Evolutionary conservation across 2,113 vertebrate genomes (phyloP).

Genomic region (Oncorhynchus tshawytscha): DNA sequence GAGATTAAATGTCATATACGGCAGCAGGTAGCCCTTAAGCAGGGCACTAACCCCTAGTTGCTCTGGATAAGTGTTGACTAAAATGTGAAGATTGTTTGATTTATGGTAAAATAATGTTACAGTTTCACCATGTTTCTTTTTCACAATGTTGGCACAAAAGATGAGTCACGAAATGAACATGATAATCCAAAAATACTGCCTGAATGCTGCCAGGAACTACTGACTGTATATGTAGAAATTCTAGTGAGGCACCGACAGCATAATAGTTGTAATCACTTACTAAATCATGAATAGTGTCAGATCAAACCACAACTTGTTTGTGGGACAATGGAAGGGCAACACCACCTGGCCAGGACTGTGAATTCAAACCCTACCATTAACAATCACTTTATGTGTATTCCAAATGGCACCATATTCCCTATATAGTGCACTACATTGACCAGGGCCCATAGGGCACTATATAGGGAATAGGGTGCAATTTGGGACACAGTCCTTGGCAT

Average conservation of each 20-base stretch:
- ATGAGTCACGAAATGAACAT: neutral
- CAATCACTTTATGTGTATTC: slow-evolving; percentile 9
- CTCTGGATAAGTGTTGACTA: neutral
- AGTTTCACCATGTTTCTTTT: neutral
- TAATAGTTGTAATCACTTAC: slow-evolving; percentile 26
- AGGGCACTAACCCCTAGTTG: no score
- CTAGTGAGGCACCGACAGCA: neutral
- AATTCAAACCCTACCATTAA: slow-evolving; percentile 25
- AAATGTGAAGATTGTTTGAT: neutral
- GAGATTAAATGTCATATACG: neutral
- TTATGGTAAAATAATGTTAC: neutral
- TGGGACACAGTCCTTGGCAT: slow-evolving; percentile 16
- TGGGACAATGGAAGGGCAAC: slow-evolving; percentile 29
- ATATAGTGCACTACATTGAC: no score
- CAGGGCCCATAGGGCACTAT: no score
- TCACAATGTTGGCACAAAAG: neutral
- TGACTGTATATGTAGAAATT: neutral
- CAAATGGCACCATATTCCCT: no score
- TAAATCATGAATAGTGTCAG: slow-evolving; percentile 6
- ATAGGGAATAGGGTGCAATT: no score
- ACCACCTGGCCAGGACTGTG: neutral
- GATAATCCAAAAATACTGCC: neutral
- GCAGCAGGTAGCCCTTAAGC: neutral
- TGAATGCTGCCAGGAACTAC: neutral
- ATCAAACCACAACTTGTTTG: slow-evolving; percentile 17